A percentile compares a stretch with the other conserved stretches of the same genome.
Evolutionary conservation across 2,797 vertebrate species (phyloP).

Genomic region (Bradypodion ventrale): DNA sequence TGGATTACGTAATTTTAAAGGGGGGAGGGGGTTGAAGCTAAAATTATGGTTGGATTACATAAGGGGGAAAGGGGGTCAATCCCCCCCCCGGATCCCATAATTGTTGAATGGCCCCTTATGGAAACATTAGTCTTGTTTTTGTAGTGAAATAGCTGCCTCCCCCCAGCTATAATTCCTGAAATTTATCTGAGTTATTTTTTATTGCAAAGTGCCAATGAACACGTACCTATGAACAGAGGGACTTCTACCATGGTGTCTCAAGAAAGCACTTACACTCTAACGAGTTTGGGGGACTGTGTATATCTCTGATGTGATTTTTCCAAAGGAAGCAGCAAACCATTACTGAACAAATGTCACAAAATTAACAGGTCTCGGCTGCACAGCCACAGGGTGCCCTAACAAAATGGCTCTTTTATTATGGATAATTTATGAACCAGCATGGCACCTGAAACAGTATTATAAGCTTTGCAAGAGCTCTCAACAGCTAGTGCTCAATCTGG

Average conservation of each 20-base stretch:
- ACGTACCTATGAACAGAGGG: background rate
- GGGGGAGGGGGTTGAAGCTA: too few species aligned
- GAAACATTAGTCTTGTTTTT: slow-evolving; percentile 34
- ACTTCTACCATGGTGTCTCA: background rate
- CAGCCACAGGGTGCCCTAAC: background rate
- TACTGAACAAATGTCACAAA: background rate
- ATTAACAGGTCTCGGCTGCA: slow-evolving; percentile 1
- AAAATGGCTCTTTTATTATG: background rate
- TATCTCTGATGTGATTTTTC: background rate
- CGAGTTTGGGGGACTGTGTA: background rate
- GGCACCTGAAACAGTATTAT: background rate
- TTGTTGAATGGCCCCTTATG: too few species aligned
- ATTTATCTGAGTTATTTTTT: slow-evolving; percentile 35
- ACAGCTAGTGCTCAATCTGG: background rate
- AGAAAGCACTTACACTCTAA: background rate
- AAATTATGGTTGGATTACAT: too few species aligned
- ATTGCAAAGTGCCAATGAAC: background rate
- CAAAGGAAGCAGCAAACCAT: background rate
- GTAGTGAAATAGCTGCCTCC: slow-evolving; percentile 7
- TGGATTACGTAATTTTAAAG: too few species aligned
- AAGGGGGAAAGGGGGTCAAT: too few species aligned
- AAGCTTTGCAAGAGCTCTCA: background rate
- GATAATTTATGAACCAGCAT: background rate
- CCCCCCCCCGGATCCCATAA: too few species aligned
- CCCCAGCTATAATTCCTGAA: slow-evolving; percentile 36